Evolutionary conservation across 2,888 invertebrate genomes (phyloP).

Genomic region (Gastracanthus pulcherrimus): DNA sequence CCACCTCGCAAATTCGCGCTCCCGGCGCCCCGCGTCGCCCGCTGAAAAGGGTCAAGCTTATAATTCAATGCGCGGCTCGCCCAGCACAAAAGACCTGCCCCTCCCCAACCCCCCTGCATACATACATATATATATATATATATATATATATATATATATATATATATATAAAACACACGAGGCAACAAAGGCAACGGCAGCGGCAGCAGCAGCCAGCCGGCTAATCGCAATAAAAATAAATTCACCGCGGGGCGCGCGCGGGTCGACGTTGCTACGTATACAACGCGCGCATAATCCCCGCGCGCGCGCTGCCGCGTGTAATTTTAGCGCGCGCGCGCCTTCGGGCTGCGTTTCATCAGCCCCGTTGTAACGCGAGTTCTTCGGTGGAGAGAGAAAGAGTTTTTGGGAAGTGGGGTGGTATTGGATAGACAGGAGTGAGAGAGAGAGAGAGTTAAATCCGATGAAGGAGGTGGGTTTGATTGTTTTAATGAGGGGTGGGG

Average conservation of each 20-base stretch:
- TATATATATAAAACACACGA: neutral
- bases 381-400: no score
- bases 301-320: slow-evolving; percentile 21
- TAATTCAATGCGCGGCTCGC: neutral
- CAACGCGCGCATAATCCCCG: neutral
- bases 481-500: slow-evolving; percentile 16
- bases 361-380: neutral
- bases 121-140: no score
- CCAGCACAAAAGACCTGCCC: neutral
- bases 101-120: no score
- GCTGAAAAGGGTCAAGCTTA: slow-evolving; percentile 1
- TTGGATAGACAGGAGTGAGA: neutral
- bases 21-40: neutral
- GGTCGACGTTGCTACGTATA: slow-evolving; percentile 12
- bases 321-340: slow-evolving; percentile 44
- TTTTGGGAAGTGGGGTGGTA: neutral
- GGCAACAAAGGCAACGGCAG: neutral
- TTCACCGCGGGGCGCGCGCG: slow-evolving; percentile 32
- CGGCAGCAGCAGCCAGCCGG: neutral
- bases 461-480: slow-evolving; percentile 19
- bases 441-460: slow-evolving; percentile 17
- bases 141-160: no score
- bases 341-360: slow-evolving; percentile 41
- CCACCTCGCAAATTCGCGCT: neutral
- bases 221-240: slow-evolving; percentile 55